These are phyloP conservation scores for Pachyuromys duprasi DNA, from an alignment of 2,797 vertebrate genomes.

Conservation along the genomic window DNA sequence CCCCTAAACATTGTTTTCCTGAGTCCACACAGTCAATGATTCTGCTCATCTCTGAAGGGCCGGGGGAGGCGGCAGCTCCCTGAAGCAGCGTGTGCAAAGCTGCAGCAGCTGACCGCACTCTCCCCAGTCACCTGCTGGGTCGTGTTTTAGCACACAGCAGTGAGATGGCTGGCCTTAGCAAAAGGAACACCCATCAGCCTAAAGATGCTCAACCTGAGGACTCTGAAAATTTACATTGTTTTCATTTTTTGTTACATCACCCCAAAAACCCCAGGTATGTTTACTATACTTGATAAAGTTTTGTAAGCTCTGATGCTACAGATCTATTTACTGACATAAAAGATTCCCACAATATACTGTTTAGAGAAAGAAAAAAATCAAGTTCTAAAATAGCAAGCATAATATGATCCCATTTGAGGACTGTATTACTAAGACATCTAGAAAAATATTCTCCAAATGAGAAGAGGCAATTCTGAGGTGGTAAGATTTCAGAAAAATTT, in stretches of 20 bases:
- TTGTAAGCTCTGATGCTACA: conserved; percentile 29
- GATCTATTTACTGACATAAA: conserved; percentile 62
- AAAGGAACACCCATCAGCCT: conserved; percentile 38
- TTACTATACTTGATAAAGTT: conserved; percentile 2
- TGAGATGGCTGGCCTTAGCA: background rate
- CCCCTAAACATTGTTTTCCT: conserved; percentile 25
- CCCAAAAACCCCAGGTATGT: background rate
- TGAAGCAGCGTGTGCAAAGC: background rate
- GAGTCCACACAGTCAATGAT: conserved; percentile 37
- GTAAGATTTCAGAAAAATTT: background rate
- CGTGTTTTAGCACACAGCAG: conserved; percentile 17
- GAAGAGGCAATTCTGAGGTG: background rate
- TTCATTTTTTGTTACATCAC: conserved; percentile 39
- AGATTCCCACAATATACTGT: conserved; percentile 39
- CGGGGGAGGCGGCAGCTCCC: background rate
- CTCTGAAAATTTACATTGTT: background rate
- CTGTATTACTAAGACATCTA: conserved; percentile 50
- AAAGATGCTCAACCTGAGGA: conserved; percentile 37
- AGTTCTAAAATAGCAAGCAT: conserved; percentile 16
- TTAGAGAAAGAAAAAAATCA: conserved; percentile 47
- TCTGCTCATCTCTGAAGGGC: background rate
- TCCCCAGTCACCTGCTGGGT: background rate
- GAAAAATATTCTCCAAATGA: conserved; percentile 57
- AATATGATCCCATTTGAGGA: conserved; percentile 60
- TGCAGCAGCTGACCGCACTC: background rate